Percentiles rank a stretch among this genome's conserved stretches.
Evolutionary conservation across 2,888 invertebrate species (phyloP).

Genomic region (Schizaphis graminum): DNA sequence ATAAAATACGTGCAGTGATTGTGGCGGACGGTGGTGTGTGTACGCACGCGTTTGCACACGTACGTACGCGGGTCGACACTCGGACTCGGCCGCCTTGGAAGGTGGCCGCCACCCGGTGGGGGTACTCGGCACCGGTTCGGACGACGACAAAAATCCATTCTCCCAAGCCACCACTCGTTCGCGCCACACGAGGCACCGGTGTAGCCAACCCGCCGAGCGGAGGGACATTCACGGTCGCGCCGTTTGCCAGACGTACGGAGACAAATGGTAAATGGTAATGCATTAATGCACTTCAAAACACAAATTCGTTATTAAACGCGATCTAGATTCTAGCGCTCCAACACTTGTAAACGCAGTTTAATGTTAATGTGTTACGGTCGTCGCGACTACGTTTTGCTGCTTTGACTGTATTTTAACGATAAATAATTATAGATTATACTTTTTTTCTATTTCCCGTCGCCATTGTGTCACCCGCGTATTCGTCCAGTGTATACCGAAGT

Average conservation of each 20-base stretch:
- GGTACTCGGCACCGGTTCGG: neutral
- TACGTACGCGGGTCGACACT: slow-evolving; percentile 1
- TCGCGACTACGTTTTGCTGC: neutral
- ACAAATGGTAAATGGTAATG: neutral
- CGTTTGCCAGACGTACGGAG: neutral
- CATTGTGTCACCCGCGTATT: neutral
- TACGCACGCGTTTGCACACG: neutral
- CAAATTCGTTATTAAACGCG: slow-evolving; percentile 64
- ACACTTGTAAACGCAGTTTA: slow-evolving; percentile 32
- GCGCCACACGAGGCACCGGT: neutral
- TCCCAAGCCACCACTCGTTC: neutral
- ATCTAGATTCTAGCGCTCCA: slow-evolving; percentile 52
- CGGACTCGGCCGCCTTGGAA: neutral
- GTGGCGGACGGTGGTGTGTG: slow-evolving; percentile 27
- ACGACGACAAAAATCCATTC: slow-evolving; percentile 54
- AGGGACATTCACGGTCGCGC: slow-evolving; percentile 39
- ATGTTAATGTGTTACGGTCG: slow-evolving; percentile 10
- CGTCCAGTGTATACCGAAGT: neutral
- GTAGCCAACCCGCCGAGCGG: neutral
- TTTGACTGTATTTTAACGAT: neutral
- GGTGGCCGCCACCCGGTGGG: slow-evolving; percentile 11
- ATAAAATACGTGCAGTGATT: slow-evolving; percentile 33
- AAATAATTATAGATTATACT: neutral
- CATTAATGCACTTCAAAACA: slow-evolving; percentile 56
- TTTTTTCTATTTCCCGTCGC: neutral